A percentile compares a stretch with the other conserved stretches of the same genome.
Conservation (phyloP, 1,140 invertebrate species). For the Monochamus saltuarius region DNA sequence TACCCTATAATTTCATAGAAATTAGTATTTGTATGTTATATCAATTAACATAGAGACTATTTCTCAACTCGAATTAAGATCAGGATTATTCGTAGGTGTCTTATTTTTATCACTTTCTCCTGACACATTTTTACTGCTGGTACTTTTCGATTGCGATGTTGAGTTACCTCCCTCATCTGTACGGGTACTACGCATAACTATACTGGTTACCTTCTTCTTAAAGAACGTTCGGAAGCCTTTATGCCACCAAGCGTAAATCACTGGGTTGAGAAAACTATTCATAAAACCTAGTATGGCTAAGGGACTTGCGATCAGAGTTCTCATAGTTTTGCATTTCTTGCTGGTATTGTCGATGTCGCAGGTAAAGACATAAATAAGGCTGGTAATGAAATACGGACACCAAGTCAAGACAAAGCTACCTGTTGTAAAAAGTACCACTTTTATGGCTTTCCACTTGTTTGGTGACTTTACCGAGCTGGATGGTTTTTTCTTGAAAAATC, state of each 20-base stretch:
- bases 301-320: slow-evolving; percentile 55
- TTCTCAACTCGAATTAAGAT: too few relatives aligned
- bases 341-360: slow-evolving; percentile 54
- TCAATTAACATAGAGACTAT: too few relatives aligned
- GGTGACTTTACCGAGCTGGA: slow-evolving; percentile 40
- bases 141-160: not conserved
- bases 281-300: slow-evolving; percentile 61
- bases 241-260: slow-evolving; percentile 74
- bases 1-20: too few relatives aligned
- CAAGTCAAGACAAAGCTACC: slow-evolving; percentile 57
- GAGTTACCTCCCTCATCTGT: not conserved
- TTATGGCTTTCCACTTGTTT: slow-evolving; percentile 59
- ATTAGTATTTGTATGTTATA: too few relatives aligned
- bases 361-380: slow-evolving; percentile 55
- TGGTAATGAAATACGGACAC: slow-evolving; percentile 55
- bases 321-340: slow-evolving; percentile 52
- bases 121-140: not conserved
- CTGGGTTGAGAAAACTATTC: slow-evolving; percentile 69
- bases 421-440: slow-evolving; percentile 59
- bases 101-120: too few relatives aligned
- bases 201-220: slow-evolving; percentile 33
- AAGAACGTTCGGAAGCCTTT: slow-evolving; percentile 58
- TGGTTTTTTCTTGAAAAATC: slow-evolving; percentile 7
- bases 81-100: too few relatives aligned
- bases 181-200: not conserved